phyloP scores from a whole-genome alignment of 2,797 vertebrate species.

The Phoeniculus purpureus region DNA sequence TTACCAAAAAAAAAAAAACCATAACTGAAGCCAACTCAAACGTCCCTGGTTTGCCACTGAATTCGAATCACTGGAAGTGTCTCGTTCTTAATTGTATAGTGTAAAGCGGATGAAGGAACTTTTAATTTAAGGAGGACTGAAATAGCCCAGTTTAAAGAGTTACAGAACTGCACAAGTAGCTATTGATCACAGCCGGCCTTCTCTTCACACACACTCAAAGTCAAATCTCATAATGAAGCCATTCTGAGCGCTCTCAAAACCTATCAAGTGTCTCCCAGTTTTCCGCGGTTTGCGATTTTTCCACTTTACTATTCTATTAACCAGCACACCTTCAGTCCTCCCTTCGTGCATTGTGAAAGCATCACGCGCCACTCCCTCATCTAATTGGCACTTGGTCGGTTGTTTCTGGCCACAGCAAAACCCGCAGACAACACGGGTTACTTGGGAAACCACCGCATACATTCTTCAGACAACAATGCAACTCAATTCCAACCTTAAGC shows the following conservation, averaged over 20 bases:
- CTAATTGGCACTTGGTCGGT: neutral
- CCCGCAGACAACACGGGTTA: neutral
- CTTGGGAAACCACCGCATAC: neutral
- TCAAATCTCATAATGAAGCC: neutral
- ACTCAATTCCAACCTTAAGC: neutral
- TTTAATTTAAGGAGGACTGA: neutral
- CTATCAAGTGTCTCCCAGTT: neutral
- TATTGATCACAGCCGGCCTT: neutral
- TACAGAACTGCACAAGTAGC: neutral
- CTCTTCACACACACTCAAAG: neutral
- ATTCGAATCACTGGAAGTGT: neutral
- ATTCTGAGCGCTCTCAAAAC: neutral
- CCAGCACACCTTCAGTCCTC: neutral
- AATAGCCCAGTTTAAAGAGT: neutral
- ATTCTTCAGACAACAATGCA: neutral
- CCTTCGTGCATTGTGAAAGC: accelerated
- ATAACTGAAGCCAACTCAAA: neutral
- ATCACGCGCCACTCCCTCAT: accelerated
- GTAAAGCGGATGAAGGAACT: neutral
- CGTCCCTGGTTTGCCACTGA: neutral
- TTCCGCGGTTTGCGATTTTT: neutral
- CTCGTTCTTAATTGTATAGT: neutral
- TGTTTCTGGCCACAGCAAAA: neutral
- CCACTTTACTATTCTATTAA: neutral
- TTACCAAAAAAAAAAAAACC: neutral